Evolutionary conservation across 2,888 invertebrate species (phyloP).

Genomic region (Drosophila merina): DNA sequence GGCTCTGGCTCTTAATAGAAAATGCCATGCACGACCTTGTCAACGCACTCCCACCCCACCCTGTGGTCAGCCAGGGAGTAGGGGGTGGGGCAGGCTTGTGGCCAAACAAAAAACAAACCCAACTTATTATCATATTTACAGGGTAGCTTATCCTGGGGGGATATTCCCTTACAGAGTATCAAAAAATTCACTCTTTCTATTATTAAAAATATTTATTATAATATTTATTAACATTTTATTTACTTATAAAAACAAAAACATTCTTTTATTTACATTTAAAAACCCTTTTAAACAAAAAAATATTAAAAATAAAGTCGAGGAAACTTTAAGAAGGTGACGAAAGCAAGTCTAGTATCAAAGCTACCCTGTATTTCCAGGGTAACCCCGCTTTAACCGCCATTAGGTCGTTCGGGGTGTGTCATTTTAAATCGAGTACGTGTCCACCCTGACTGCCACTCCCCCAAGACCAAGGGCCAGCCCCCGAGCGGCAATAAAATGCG

Average conservation of each 20-base stretch:
- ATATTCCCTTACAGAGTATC: too few species aligned
- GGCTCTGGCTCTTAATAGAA: slow-evolving; percentile 62
- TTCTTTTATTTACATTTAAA: too few species aligned
- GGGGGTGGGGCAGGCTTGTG: not conserved
- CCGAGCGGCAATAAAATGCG: slow-evolving; percentile 73
- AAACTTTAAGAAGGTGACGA: too few species aligned
- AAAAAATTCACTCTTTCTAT: not conserved
- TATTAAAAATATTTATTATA: not conserved
- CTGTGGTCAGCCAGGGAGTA: slow-evolving; percentile 26
- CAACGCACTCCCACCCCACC: slow-evolving; percentile 1
- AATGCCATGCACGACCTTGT: slow-evolving; percentile 72
- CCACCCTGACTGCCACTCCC: slow-evolving; percentile 22
- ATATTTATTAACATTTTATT: too few species aligned
- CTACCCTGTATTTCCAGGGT: slow-evolving; percentile 13
- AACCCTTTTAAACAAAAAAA: too few species aligned
- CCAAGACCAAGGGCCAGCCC: slow-evolving; percentile 36
- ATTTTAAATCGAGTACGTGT: slow-evolving; percentile 73
- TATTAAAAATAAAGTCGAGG: not conserved
- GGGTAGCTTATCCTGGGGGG: not conserved
- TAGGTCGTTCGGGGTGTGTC: slow-evolving; percentile 70
- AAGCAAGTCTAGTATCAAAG: too few species aligned
- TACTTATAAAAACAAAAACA: too few species aligned
- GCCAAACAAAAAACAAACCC: slow-evolving; percentile 8
- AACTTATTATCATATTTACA: slow-evolving; percentile 17
- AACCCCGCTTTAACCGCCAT: slow-evolving; percentile 52